Conservation (phyloP, 1,140 invertebrate genomes). For the Ericerus pela region DNA sequence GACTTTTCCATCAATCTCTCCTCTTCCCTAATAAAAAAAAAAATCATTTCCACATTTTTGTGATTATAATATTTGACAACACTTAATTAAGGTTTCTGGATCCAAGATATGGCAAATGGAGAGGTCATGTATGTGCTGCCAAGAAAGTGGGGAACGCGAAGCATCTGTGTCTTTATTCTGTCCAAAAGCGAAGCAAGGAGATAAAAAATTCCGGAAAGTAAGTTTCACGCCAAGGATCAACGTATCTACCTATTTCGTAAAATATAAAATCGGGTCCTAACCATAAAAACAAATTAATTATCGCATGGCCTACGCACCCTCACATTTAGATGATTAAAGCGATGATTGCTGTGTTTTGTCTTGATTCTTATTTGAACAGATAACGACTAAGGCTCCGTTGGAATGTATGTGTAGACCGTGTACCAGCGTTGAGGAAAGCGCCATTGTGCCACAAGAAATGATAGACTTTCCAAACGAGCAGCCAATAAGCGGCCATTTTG, state of each 20-base stretch:
- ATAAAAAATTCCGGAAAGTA: constrained; percentile 75
- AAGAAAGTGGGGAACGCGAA: constrained; percentile 81
- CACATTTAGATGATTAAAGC: too few species aligned
- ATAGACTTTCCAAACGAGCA: constrained; percentile 66
- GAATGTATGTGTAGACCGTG: constrained; percentile 90
- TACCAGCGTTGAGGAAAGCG: constrained; percentile 67
- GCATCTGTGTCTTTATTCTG: constrained; percentile 74
- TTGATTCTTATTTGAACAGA: constrained; percentile 36
- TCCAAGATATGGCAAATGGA: constrained; percentile 94
- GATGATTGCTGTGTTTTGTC: too few species aligned
- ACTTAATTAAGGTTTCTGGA: constrained; percentile 62
- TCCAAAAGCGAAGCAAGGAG: constrained; percentile 68
- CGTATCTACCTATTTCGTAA: too few species aligned
- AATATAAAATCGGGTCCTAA: too few species aligned
- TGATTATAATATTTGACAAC: not conserved
- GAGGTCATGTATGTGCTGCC: constrained; percentile 83
- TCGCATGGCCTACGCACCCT: too few species aligned
- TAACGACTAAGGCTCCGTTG: constrained; percentile 75
- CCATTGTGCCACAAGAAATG: constrained; percentile 76
- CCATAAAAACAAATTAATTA: too few species aligned
- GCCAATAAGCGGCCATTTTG: constrained; percentile 33
- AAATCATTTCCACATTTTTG: too few species aligned
- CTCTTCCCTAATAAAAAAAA: too few species aligned
- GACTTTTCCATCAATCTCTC: too few species aligned
- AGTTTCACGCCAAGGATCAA: too few species aligned